phyloP scores from a whole-genome alignment of 2,113 vertebrate species.

The Hucho hucho region DNA sequence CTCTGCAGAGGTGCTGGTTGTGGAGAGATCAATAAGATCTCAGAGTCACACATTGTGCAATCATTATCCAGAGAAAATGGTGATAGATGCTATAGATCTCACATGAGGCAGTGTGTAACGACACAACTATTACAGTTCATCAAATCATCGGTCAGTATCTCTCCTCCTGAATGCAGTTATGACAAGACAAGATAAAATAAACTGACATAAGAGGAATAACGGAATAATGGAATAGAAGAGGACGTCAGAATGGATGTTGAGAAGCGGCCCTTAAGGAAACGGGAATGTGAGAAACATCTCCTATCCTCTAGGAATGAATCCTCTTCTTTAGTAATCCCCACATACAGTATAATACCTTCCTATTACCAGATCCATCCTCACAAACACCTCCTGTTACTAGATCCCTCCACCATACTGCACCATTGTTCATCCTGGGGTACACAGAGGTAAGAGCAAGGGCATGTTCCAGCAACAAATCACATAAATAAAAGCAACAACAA shows the following conservation, averaged over 20 bases:
- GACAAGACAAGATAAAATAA: slow-evolving; percentile 48
- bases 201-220: background rate
- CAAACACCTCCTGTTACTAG: slow-evolving; percentile 30
- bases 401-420: slow-evolving; percentile 11
- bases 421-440: background rate
- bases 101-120: no score
- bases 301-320: slow-evolving; percentile 54
- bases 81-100: no score
- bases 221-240: slow-evolving; percentile 53
- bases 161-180: slow-evolving; percentile 48
- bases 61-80: no score
- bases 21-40: slow-evolving; percentile 53
- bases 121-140: no score
- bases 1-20: slow-evolving; percentile 38
- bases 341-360: slow-evolving; percentile 43
- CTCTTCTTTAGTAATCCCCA: slow-evolving; percentile 62
- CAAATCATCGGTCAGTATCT: no score
- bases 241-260: slow-evolving; percentile 18
- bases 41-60: background rate
- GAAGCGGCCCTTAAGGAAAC: slow-evolving; percentile 38
- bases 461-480: background rate
- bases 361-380: slow-evolving; percentile 42
- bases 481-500: slow-evolving; percentile 28
- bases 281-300: slow-evolving; percentile 23
- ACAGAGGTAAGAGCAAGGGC: slow-evolving; percentile 20